Evolutionary conservation across 2,113 vertebrate species (phyloP), one percentile per base, ranked within the genome.

Genomic region (Malurus alboscapulatus): DNA sequence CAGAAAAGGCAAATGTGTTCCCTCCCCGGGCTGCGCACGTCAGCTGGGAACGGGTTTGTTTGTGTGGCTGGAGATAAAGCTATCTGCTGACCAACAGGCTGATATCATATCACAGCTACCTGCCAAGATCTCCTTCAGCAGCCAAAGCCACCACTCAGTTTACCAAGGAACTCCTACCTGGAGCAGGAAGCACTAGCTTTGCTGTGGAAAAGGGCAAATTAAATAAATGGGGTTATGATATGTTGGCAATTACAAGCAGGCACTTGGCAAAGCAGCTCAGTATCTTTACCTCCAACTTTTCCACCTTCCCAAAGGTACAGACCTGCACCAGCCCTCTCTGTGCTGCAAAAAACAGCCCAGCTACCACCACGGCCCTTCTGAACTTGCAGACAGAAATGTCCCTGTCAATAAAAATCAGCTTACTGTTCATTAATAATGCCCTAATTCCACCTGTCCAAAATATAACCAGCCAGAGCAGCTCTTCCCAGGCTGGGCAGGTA

Each of bases 61-160:
- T 68, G 90, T 36, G 32, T 1, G 26, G 78, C 10, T 25, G 34
- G 58, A 94, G 87, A 92, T 84, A 94, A 92, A 67, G 6, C 27
- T 44, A 53, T 54, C 87, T 58, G 44, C 69, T 4, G 1, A 24
- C 67, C 51, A 66, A 24, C 47, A 86, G 80, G 63, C 51, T 92
- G 6, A 9, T 68, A 80, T 5, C 5, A 0, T 45, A 77, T n/a
- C 76, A 38, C 1, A 0, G 27, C 9, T 9, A 67, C 55, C 55
- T 69, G 82, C 38, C 63, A 57, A 0, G 1, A 50, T 20, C 78
- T 66, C 63, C 36, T 76, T 65, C 42, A 30, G 50, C 5, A 34
- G 66, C 73, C 88, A 94, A 81, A 90, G 80, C 53, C 73, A 90
- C 34, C 26, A 7, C 66, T 81, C 2, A 4, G 44, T 30, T 45